Evolutionary conservation across 2,797 vertebrate genomes (phyloP).

Genomic region (Rhabdomys pumilio): DNA sequence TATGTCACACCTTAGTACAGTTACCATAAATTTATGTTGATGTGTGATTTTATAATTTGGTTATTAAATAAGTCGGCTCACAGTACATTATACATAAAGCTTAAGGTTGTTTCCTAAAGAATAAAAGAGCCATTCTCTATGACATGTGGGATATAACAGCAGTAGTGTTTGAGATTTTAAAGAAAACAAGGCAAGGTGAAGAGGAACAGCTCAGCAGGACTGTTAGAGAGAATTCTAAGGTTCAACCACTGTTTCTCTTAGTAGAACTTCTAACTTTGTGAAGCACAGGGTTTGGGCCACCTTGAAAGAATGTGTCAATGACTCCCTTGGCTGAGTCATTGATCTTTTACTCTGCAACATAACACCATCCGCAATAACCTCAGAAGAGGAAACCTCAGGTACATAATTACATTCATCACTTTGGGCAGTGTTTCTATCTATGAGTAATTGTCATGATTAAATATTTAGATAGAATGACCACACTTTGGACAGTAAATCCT

Average conservation of each 20-base stretch:
- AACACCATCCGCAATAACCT: neutral
- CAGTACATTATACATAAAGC: neutral
- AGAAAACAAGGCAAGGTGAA: neutral
- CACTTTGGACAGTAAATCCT: neutral
- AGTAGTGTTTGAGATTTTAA: constrained; percentile 23
- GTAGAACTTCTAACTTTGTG: constrained; percentile 12
- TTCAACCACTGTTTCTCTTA: constrained; percentile 36
- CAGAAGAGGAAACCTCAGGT: too few relatives aligned
- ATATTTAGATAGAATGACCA: neutral
- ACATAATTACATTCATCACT: neutral
- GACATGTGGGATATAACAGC: accelerated
- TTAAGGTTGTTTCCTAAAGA: neutral
- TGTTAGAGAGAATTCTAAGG: constrained; percentile 6
- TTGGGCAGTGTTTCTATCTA: neutral
- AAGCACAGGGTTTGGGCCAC: neutral
- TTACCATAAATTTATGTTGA: neutral
- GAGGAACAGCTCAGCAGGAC: constrained; percentile 44
- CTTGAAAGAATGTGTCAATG: neutral
- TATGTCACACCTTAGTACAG: neutral
- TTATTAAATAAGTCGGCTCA: constrained; percentile 40
- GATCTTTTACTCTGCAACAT: constrained; percentile 34
- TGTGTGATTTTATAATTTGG: neutral
- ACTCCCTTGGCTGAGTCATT: neutral
- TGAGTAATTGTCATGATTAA: neutral
- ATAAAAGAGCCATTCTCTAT: neutral